A percentile compares a stretch with the other conserved stretches of the same genome.
These are phyloP conservation scores for Oreochromis grahami DNA, from an alignment of 2,797 vertebrate genomes.

Conservation along the genomic window DNA sequence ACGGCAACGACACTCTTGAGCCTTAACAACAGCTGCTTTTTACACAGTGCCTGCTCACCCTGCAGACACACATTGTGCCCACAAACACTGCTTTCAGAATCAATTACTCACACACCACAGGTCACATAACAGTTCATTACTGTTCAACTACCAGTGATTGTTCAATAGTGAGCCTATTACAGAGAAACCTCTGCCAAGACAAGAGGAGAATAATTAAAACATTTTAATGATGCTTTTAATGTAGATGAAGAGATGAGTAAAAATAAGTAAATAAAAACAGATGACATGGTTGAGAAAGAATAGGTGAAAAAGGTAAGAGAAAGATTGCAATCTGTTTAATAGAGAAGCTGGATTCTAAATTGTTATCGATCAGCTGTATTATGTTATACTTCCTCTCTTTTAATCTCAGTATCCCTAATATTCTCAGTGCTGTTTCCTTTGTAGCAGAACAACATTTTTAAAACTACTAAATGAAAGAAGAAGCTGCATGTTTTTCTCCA, in stretches of 20 bases:
- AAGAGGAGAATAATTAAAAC: slow-evolving; percentile 37
- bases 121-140: slow-evolving; percentile 72
- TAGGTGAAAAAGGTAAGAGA: not conserved
- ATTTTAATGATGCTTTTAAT: slow-evolving; percentile 60
- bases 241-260: slow-evolving; percentile 29
- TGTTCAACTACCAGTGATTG: slow-evolving; percentile 69
- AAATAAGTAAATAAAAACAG: slow-evolving; percentile 42
- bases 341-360: slow-evolving; percentile 20
- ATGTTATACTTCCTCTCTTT: slow-evolving; percentile 19
- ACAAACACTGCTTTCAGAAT: slow-evolving; percentile 66
- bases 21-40: slow-evolving; percentile 43
- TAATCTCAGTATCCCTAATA: slow-evolving; percentile 34
- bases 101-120: slow-evolving; percentile 71
- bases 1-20: slow-evolving; percentile 4
- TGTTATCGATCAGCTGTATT: slow-evolving; percentile 33
- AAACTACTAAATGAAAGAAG: not conserved
- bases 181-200: slow-evolving; percentile 45
- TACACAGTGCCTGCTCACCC: slow-evolving; percentile 36
- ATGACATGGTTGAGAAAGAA: slow-evolving; percentile 7
- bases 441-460: not conserved
- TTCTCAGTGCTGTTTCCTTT: not conserved
- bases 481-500: not conserved
- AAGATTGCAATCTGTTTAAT: slow-evolving; percentile 11
- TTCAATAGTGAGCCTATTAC: slow-evolving; percentile 63
- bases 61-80: slow-evolving; percentile 47